Evolutionary conservation across 2,888 invertebrate species (phyloP).

Genomic region (Apomyelois bistriatella): DNA sequence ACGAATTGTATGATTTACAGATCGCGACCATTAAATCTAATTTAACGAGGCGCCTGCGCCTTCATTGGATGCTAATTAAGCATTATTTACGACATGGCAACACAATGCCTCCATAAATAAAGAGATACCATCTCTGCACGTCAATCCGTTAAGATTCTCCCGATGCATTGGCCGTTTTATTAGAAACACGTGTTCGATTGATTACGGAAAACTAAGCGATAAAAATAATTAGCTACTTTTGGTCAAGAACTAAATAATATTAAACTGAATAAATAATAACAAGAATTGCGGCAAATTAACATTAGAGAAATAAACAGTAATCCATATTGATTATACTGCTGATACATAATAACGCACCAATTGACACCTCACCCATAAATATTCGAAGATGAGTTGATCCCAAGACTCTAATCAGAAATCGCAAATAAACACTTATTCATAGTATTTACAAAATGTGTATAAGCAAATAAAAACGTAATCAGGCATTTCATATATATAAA

Average conservation of each 20-base stretch:
- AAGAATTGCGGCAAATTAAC: no score
- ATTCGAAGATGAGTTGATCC: no score
- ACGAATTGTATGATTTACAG: not conserved
- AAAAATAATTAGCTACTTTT: not conserved
- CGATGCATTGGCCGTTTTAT: slow-evolving; percentile 1
- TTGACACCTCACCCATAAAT: no score
- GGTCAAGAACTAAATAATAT: not conserved
- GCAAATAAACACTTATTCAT: no score
- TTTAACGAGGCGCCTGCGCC: slow-evolving; percentile 16
- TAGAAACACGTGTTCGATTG: not conserved
- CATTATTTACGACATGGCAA: slow-evolving; percentile 22
- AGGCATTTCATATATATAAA: not conserved
- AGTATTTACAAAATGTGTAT: no score
- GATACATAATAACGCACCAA: no score
- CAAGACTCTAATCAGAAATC: no score
- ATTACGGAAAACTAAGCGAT: not conserved
- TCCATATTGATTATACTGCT: no score
- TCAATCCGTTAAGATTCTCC: not conserved
- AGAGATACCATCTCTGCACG: slow-evolving; percentile 39
- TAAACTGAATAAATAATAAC: no score
- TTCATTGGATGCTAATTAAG: slow-evolving; percentile 24
- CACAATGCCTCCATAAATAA: slow-evolving; percentile 53
- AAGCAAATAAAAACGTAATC: no score
- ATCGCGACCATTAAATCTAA: slow-evolving; percentile 7
- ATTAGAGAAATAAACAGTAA: no score